These are phyloP conservation scores for Magallana angulata DNA, from an alignment of 1,140 invertebrate genomes.

Conservation along the genomic window DNA sequence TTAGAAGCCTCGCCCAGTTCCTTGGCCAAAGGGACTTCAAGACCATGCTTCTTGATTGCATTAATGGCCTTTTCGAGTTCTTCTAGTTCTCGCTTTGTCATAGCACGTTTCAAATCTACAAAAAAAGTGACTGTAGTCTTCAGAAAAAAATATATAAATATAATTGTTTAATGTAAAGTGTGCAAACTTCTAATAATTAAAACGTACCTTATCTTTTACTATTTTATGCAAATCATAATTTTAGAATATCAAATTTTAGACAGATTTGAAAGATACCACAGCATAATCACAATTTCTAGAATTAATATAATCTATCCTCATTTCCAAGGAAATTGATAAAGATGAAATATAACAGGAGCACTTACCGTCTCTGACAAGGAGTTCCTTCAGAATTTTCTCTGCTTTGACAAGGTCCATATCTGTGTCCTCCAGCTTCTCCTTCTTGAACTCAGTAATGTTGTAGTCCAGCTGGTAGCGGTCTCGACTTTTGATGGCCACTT, in stretches of 20 bases:
- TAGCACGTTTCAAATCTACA: slow-evolving; percentile 71
- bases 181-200: too few species aligned
- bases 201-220: too few species aligned
- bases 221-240: too few species aligned
- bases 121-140: too few species aligned
- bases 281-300: too few species aligned
- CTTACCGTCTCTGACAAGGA: slow-evolving; percentile 74
- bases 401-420: slow-evolving; percentile 76
- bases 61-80: slow-evolving; percentile 75
- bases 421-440: slow-evolving; percentile 73
- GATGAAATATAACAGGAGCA: neutral
- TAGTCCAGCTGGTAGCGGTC: slow-evolving; percentile 71
- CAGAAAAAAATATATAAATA: too few species aligned
- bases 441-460: slow-evolving; percentile 75
- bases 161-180: too few species aligned
- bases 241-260: too few species aligned
- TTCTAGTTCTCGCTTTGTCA: slow-evolving; percentile 71
- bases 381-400: slow-evolving; percentile 70
- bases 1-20: slow-evolving; percentile 72
- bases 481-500: slow-evolving; percentile 75
- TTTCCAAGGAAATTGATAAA: too few species aligned
- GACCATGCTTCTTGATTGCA: slow-evolving; percentile 74
- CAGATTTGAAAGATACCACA: too few species aligned
- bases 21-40: slow-evolving; percentile 69
- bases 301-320: too few species aligned